Evolutionary conservation across 1,140 invertebrate species (phyloP).

Genomic region (Pantala flavescens): DNA sequence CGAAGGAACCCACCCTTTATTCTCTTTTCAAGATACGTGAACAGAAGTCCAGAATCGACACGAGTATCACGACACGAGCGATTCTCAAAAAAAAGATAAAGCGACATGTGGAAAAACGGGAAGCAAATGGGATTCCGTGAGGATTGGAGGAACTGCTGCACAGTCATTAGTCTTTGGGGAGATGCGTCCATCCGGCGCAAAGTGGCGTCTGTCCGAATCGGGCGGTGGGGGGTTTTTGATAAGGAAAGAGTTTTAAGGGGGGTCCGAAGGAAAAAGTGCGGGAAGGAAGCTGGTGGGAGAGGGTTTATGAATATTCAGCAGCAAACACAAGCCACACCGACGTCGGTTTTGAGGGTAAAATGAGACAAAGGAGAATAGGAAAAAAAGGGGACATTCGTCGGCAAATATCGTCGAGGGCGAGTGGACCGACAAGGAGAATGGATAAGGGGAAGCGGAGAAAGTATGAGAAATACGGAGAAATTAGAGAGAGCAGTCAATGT

Average conservation of each 20-base stretch:
- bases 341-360: not conserved
- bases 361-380: not conserved
- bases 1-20: no score
- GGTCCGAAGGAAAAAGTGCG: not conserved
- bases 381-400: not conserved
- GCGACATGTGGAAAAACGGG: not conserved
- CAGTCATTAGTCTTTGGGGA: not conserved
- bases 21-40: no score
- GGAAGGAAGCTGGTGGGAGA: not conserved
- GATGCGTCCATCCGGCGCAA: no score
- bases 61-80: no score
- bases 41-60: no score
- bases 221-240: not conserved
- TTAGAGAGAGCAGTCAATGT: not conserved
- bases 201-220: not conserved
- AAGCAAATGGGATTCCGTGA: not conserved
- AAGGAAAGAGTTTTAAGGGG: not conserved
- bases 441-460: not conserved
- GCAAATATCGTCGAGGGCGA: not conserved
- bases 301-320: slow-evolving; percentile 6
- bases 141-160: not conserved
- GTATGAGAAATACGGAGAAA: not conserved
- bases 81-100: no score
- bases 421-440: not conserved
- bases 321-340: not conserved